Evolutionary conservation across 2,888 invertebrate genomes (phyloP).

Genomic region (Proisotoma minuta): DNA sequence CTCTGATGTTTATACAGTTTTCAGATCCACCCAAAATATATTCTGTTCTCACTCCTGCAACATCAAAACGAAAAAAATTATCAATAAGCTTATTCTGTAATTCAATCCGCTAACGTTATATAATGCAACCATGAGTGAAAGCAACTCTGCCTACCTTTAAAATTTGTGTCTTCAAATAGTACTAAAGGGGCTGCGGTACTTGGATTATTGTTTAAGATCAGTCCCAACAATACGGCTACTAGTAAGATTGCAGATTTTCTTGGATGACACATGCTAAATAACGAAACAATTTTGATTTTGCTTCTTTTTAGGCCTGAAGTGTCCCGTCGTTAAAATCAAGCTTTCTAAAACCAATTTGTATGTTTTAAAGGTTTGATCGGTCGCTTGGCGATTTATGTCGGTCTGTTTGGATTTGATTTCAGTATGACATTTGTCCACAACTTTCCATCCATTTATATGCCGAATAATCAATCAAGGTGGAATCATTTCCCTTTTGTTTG

Average conservation of each 20-base stretch:
- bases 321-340: background rate
- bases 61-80: background rate
- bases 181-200: conserved; percentile 16
- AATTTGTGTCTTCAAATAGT: conserved; percentile 33
- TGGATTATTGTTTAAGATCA: background rate
- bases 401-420: no score
- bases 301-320: background rate
- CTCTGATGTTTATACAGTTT: conserved; percentile 30
- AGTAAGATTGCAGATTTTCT: background rate
- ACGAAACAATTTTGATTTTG: conserved; percentile 8
- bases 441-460: background rate
- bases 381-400: no score
- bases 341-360: background rate
- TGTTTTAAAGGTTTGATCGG: no score
- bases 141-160: conserved; percentile 19
- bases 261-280: conserved; percentile 7
- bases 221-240: background rate
- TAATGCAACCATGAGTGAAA: background rate
- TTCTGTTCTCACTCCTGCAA: conserved; percentile 22
- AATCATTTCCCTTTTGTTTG: no score
- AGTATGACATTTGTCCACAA: background rate
- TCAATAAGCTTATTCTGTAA: no score
- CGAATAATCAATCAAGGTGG: no score
- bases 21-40: conserved; percentile 9
- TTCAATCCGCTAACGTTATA: no score